These are phyloP conservation scores for Acrobasis repandana DNA, from an alignment of 2,888 invertebrate species.

Conservation along the genomic window DNA sequence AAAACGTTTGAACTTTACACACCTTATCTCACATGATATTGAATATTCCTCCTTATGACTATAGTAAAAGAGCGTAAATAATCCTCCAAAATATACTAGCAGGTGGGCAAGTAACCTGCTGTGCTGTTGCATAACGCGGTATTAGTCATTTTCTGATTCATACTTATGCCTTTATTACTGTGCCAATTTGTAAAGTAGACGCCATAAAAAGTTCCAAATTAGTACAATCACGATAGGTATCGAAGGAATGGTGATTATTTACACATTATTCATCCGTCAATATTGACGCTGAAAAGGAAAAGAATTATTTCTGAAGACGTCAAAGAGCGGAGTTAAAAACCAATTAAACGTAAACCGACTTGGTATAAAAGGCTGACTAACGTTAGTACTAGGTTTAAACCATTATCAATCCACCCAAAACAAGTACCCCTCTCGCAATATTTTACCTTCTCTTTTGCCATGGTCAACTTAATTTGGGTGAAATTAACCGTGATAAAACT, in stretches of 20 bases:
- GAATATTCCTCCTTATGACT: background rate
- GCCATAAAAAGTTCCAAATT: conserved; percentile 18
- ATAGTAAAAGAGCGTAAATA: background rate
- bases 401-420: no score
- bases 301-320: no score
- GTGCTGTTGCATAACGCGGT: conserved; percentile 18
- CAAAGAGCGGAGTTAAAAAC: no score
- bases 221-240: background rate
- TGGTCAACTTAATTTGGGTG: no score
- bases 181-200: conserved; percentile 18
- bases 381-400: no score
- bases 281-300: no score
- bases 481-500: no score
- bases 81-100: background rate
- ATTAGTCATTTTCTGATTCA: conserved; percentile 25
- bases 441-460: no score
- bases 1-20: conserved; percentile 21
- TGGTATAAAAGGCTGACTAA: no score
- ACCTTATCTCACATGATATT: background rate
- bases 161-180: background rate
- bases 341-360: no score
- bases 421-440: no score
- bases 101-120: conserved; percentile 18
- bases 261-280: no score
- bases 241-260: background rate